Percentiles rank a stretch among this genome's conserved stretches.
phyloP scores from a whole-genome alignment of 2,797 vertebrate genomes.

The Tapera naevia region DNA sequence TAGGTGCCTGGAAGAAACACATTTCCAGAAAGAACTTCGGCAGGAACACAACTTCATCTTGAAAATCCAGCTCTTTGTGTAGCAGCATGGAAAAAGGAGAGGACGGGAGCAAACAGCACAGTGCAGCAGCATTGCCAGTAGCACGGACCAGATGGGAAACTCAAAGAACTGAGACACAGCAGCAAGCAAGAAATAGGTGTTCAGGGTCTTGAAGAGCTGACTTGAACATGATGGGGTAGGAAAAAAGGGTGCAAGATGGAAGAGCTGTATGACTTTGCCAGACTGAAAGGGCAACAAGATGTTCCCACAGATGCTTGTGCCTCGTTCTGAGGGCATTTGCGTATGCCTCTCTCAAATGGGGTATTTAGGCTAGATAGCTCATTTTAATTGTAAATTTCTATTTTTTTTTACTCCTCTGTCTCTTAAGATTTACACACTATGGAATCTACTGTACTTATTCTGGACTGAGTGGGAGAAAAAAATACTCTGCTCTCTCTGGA shows the following conservation, averaged over 20 bases:
- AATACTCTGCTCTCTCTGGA: not conserved
- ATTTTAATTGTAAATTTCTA: no score
- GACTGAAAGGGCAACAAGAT: not conserved
- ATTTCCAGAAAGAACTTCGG: not conserved
- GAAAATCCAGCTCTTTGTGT: not conserved
- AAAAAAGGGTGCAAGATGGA: not conserved
- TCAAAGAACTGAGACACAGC: not conserved
- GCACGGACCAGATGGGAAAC: not conserved
- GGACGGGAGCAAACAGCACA: not conserved
- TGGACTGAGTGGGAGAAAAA: not conserved
- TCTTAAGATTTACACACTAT: not conserved
- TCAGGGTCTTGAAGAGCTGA: not conserved
- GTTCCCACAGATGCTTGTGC: not conserved
- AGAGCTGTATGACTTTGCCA: not conserved
- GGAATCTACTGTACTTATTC: not conserved
- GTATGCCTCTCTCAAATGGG: not conserved
- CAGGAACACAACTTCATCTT: not conserved
- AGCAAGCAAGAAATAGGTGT: not conserved
- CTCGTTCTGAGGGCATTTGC: not conserved
- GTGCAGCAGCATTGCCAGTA: not conserved
- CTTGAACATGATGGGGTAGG: fast-evolving
- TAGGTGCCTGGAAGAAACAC: not conserved
- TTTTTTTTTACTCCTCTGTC: not conserved
- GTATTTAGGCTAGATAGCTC: not conserved
- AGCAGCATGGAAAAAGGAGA: not conserved